Evolutionary conservation across 2,888 invertebrate genomes (phyloP).

Genomic region (Pristionchus maxplancki): DNA sequence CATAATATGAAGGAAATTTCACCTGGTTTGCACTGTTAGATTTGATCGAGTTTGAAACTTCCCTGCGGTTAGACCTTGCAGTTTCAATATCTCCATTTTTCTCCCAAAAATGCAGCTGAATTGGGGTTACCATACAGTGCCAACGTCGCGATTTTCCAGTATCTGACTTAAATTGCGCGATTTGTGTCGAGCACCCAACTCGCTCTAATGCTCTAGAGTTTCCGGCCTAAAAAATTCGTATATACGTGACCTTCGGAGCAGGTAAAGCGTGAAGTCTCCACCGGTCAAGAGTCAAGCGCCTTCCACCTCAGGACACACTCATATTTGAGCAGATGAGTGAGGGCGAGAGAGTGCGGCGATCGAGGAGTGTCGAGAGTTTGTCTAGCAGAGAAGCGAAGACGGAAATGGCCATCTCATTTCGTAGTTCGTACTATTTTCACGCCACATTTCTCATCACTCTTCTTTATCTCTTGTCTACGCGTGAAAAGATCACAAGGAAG

Average conservation of each 20-base stretch:
- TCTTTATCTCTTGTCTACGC: neutral
- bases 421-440: slow-evolving; percentile 11
- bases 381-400: slow-evolving; percentile 22
- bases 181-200: neutral
- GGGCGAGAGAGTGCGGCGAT: neutral
- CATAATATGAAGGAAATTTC: too few species aligned
- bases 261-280: neutral
- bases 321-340: slow-evolving; percentile 41
- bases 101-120: too few species aligned
- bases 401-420: neutral
- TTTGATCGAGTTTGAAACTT: too few species aligned
- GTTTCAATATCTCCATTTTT: too few species aligned
- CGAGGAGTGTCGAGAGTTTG: slow-evolving; percentile 13
- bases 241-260: neutral
- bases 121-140: too few species aligned
- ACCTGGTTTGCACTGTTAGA: too few species aligned
- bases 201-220: neutral
- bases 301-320: slow-evolving; percentile 42
- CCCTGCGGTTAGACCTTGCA: too few species aligned
- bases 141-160: neutral
- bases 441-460: neutral
- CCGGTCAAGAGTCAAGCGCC: slow-evolving; percentile 28
- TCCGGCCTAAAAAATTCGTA: neutral
- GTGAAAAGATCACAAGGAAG: neutral
- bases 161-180: neutral